Base-by-base conservation (phyloP, 2,888 invertebrate genomes). In the Crioceris asparagi region DNA sequence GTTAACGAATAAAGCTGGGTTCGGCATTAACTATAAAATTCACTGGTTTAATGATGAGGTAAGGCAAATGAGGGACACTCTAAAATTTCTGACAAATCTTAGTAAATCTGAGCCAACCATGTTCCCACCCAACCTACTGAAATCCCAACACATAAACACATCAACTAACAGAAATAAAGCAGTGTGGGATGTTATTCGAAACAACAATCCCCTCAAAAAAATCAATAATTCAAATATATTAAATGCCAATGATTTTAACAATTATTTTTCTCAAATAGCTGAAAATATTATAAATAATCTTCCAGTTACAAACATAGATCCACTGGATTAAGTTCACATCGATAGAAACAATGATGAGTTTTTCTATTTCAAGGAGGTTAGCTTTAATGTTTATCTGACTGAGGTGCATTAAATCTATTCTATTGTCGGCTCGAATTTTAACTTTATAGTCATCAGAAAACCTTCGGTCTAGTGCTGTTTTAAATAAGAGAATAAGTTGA, bases 191-290 rank as follows among this genome's bases (percentile, higher is more conserved):
- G 12, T 25, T 4, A 25, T 25, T 4, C n/a, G 12, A 4, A 25
- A n/a, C n/a, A n/a, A n/a, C n/a, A n/a, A n/a, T n/a, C n/a, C n/a
- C n/a, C n/a, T n/a, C n/a, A n/a, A n/a, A n/a, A n/a, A n/a, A n/a
- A n/a, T n/a, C n/a, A n/a, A n/a, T n/a, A n/a, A n/a, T n/a, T n/a
- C n/a, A n/a, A n/a, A n/a, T n/a, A n/a, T n/a, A n/a, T n/a, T n/a
- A n/a, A n/a, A n/a, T n/a, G n/a, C n/a, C n/a, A n/a, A 35, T 16
- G 15, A 16, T 17, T 35, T 35, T 12, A 35, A 35, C 27, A 27
- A 3, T n/a, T 27, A 15, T 17, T 35, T 35, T 15, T 14, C 16
- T 10, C 14, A 3, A 10, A 35, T 26, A 16, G 35, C 35, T n/a
- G 10, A 12, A 15, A 15, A 35, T 12, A 35, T 35, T 14, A 14